Conservation (phyloP, 2,113 vertebrate genomes). For the Syngnathus typhle region DNA sequence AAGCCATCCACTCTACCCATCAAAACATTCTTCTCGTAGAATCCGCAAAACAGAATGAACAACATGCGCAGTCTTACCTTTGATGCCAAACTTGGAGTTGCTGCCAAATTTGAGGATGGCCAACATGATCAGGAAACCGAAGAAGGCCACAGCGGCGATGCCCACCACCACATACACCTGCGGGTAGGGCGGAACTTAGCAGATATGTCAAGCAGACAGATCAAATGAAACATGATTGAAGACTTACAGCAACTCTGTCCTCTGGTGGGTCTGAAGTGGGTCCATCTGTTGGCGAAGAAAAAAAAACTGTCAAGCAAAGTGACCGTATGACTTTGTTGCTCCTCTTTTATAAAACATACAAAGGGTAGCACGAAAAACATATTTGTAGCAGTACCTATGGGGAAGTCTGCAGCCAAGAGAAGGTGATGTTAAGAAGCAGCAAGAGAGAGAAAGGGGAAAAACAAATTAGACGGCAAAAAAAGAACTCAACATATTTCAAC, state of each 20-base stretch:
- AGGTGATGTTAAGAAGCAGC: slow-evolving; percentile 11
- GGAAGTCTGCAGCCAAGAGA: slow-evolving; percentile 46
- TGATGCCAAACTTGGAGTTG: slow-evolving; percentile 98
- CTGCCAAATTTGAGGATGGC: slow-evolving; percentile 94
- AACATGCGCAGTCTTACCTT: slow-evolving; percentile 80
- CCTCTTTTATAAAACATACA: background rate
- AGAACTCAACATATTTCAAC: background rate
- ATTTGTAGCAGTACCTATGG: slow-evolving; percentile 59
- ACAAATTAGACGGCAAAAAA: slow-evolving; percentile 22
- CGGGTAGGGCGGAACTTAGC: slow-evolving; percentile 2
- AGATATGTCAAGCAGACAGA: background rate
- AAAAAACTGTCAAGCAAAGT: background rate
- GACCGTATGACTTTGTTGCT: background rate
- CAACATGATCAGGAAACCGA: slow-evolving; percentile 89
- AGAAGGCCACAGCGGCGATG: slow-evolving; percentile 89
- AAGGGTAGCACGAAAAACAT: background rate
- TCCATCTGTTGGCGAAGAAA: slow-evolving; percentile 68
- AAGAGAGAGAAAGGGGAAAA: slow-evolving; percentile 34
- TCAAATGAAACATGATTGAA: background rate
- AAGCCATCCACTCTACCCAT: slow-evolving; percentile 21
- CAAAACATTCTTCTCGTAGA: background rate
- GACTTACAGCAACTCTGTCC: slow-evolving; percentile 91
- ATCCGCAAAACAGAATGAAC: background rate
- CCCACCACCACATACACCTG: slow-evolving; percentile 96
- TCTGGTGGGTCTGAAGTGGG: slow-evolving; percentile 75